Percentiles rank a stretch among this genome's conserved stretches.
Conservation (phyloP, 1,140 invertebrate genomes). For the Drosophila parvula region DNA sequence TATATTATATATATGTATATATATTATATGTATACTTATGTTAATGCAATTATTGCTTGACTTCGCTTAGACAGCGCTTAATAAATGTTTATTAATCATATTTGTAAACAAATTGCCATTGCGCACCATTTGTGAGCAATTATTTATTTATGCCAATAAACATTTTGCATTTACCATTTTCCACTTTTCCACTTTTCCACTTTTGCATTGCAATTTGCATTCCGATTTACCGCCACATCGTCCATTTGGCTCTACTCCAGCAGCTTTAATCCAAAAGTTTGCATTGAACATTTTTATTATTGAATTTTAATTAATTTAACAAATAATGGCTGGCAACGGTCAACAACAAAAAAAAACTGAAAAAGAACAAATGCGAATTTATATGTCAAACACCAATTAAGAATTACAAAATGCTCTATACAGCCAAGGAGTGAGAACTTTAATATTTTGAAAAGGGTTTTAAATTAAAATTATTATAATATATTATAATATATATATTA, state of each 20-base stretch:
- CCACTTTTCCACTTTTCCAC: constrained; percentile 1
- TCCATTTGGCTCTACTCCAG: neutral
- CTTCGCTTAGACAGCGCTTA: constrained; percentile 42
- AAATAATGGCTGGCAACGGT: constrained; percentile 44
- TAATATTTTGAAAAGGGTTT: too few species aligned
- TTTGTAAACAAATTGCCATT: constrained; percentile 71
- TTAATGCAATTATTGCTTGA: constrained; percentile 45
- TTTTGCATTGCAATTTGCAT: constrained; percentile 18
- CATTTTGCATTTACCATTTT: constrained; percentile 41
- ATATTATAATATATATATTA: too few species aligned
- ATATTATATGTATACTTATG: constrained; percentile 13
- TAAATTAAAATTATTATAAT: neutral
- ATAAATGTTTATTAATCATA: constrained; percentile 72
- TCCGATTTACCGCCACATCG: constrained; percentile 4
- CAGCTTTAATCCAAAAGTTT: constrained; percentile 61
- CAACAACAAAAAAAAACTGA: too few species aligned
- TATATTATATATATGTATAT: neutral
- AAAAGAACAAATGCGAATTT: constrained; percentile 35
- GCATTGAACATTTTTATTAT: constrained; percentile 72
- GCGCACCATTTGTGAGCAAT: constrained; percentile 63
- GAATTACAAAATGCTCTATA: constrained; percentile 30
- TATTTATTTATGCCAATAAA: constrained; percentile 74
- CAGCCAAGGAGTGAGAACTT: neutral
- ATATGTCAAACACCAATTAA: constrained; percentile 42
- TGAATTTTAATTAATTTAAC: constrained; percentile 80